These are phyloP conservation scores for Thymelicus acteon DNA, from an alignment of 2,888 invertebrate genomes.

Conservation along the genomic window DNA sequence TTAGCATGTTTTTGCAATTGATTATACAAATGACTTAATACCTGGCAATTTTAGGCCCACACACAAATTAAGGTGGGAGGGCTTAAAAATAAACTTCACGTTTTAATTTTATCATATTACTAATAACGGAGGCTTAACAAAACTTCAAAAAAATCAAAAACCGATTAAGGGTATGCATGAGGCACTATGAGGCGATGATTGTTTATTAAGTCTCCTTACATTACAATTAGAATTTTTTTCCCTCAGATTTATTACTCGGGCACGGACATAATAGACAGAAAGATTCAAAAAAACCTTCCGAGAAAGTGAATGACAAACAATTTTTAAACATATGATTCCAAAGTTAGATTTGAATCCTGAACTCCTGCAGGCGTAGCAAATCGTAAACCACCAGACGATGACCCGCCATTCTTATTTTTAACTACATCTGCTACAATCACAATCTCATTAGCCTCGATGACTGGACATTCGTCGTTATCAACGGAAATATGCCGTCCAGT, in stretches of 20 bases:
- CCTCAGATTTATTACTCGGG: too few relatives aligned
- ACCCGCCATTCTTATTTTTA: slow-evolving; percentile 7
- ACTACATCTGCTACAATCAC: slow-evolving; percentile 13
- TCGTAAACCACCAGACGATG: slow-evolving; percentile 5
- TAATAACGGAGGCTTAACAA: neutral
- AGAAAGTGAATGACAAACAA: neutral
- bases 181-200: too few relatives aligned
- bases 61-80: slow-evolving; percentile 18
- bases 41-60: slow-evolving; percentile 27
- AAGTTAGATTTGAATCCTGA: slow-evolving; percentile 5
- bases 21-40: slow-evolving; percentile 36
- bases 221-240: too few relatives aligned
- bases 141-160: too few relatives aligned
- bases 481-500: slow-evolving; percentile 29
- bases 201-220: too few relatives aligned
- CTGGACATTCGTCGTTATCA: slow-evolving; percentile 28
- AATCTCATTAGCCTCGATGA: slow-evolving; percentile 32
- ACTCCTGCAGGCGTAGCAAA: slow-evolving; percentile 11
- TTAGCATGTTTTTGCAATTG: slow-evolving; percentile 38
- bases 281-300: neutral
- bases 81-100: slow-evolving; percentile 21
- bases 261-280: too few relatives aligned
- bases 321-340: neutral
- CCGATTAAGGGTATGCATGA: too few relatives aligned
- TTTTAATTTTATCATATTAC: slow-evolving; percentile 1